These are phyloP conservation scores for Drosophila paramelanica DNA, from an alignment of 2,888 invertebrate species.

Conservation along the genomic window DNA sequence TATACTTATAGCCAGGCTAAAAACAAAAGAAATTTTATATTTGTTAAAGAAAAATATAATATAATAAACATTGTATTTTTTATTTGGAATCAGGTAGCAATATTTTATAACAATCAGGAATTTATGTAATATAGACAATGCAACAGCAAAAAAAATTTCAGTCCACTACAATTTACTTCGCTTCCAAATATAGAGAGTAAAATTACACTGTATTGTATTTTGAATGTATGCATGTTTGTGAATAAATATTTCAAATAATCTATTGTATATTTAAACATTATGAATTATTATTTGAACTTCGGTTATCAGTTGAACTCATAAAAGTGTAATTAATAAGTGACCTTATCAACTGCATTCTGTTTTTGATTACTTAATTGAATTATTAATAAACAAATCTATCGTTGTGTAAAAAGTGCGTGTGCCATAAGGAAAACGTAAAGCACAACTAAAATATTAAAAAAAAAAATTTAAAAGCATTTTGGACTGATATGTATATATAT, in stretches of 20 bases:
- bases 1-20: conserved; percentile 21
- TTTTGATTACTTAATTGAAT: conserved; percentile 8
- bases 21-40: not conserved
- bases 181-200: not conserved
- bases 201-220: not conserved
- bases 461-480: conserved; percentile 13
- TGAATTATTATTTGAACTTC: conserved; percentile 9
- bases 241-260: conserved; percentile 3
- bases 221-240: not conserved
- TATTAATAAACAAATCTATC: conserved; percentile 10
- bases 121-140: not conserved
- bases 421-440: conserved; percentile 31
- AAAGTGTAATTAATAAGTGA: conserved; percentile 24
- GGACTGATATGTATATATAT: conserved; percentile 7
- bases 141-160: too few species aligned
- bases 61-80: not conserved
- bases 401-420: conserved; percentile 19
- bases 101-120: conserved; percentile 19
- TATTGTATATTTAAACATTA: conserved; percentile 1
- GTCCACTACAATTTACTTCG: too few species aligned
- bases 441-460: conserved; percentile 46
- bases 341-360: conserved; percentile 50
- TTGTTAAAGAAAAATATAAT: not conserved
- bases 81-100: conserved; percentile 10
- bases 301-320: conserved; percentile 34